A percentile compares a stretch with the other conserved stretches of the same genome.
Conservation (phyloP, 2,888 invertebrate genomes). For the Phymatocera aterrima region DNA sequence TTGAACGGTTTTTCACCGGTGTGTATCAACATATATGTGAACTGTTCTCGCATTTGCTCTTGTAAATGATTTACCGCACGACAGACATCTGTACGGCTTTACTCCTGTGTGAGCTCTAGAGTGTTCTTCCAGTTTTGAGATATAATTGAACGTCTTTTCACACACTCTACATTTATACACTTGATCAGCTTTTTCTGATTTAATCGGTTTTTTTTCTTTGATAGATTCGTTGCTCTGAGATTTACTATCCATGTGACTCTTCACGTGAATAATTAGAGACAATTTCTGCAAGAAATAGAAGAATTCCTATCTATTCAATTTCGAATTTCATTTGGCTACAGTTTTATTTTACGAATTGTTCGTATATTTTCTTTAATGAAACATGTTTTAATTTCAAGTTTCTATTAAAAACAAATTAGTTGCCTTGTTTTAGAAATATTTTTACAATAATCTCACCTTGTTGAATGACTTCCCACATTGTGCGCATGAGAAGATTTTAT, state of each 20-base stretch:
- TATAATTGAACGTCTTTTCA: constrained; percentile 35
- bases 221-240: constrained; percentile 48
- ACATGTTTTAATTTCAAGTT: too few species aligned
- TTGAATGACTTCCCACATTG: constrained; percentile 48
- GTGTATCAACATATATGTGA: constrained; percentile 53
- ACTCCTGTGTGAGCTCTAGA: constrained; percentile 55
- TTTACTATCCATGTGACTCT: constrained; percentile 49
- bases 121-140: constrained; percentile 50
- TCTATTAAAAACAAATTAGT: too few species aligned
- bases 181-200: constrained; percentile 49
- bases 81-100: constrained; percentile 53
- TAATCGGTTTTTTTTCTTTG: too few species aligned
- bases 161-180: constrained; percentile 48
- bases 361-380: too few species aligned
- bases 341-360: too few species aligned
- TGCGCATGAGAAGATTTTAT: constrained; percentile 32
- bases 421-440: too few species aligned
- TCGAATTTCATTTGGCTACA: too few species aligned
- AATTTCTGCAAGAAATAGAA: constrained; percentile 52
- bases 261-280: constrained; percentile 46
- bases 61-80: constrained; percentile 51
- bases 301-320: too few species aligned
- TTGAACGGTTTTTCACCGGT: constrained; percentile 53
- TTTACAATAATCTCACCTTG: too few species aligned
- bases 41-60: constrained; percentile 52